Evolutionary conservation across 1,140 invertebrate genomes (phyloP).

Genomic region (Lucilia sericata): DNA sequence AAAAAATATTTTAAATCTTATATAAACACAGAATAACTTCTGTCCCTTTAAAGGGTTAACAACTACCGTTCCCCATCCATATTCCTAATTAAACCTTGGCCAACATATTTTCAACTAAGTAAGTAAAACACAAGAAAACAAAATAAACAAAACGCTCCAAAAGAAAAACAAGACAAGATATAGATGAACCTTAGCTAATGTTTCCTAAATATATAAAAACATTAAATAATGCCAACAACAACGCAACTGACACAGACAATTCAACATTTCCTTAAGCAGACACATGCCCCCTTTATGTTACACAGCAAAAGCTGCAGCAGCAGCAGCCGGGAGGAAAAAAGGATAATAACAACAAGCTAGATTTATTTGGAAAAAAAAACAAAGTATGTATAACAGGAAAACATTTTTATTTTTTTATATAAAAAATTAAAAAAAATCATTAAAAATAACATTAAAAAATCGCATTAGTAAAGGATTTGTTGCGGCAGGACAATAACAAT

Average conservation of each 20-base stretch:
- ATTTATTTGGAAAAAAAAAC: background rate
- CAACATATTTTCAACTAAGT: too few relatives aligned
- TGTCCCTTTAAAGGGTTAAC: too few relatives aligned
- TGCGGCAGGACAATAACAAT: conserved; percentile 39
- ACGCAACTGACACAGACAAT: background rate
- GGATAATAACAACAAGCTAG: background rate
- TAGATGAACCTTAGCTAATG: background rate
- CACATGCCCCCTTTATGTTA: background rate
- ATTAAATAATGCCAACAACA: background rate
- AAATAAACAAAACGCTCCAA: too few relatives aligned
- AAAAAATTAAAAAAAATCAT: conserved; percentile 15
- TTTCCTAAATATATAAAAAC: background rate
- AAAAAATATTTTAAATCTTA: too few relatives aligned
- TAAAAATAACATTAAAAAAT: background rate
- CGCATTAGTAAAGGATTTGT: conserved; percentile 47
- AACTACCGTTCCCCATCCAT: too few relatives aligned
- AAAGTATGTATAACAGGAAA: background rate
- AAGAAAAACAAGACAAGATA: background rate
- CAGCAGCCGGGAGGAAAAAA: background rate
- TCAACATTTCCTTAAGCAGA: too few relatives aligned
- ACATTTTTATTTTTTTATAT: background rate
- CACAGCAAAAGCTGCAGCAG: too few relatives aligned
- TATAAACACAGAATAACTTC: background rate
- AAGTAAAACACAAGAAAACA: too few relatives aligned
- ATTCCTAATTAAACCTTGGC: too few relatives aligned